These are phyloP conservation scores for Falco cherrug DNA, from an alignment of 2,797 vertebrate species.

Conservation along the genomic window DNA sequence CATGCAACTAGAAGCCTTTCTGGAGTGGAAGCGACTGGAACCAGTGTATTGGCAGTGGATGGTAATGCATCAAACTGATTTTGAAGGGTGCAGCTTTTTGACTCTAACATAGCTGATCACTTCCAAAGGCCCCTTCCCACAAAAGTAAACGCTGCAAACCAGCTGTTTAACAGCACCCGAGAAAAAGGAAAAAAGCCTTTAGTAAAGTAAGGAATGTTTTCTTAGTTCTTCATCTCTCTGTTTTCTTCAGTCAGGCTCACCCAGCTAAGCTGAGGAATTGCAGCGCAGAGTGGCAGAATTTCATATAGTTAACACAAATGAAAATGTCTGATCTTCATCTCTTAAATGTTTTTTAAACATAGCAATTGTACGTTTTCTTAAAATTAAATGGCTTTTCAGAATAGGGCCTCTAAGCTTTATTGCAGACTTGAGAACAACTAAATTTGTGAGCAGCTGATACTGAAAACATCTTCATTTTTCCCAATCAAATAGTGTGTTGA, in stretches of 20 bases:
- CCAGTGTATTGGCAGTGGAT: conserved; percentile 92
- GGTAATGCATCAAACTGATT: conserved; percentile 74
- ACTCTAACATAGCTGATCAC: neutral
- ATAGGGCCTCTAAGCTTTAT: conserved; percentile 43
- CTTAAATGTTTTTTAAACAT: conserved; percentile 24
- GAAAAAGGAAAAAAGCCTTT: neutral
- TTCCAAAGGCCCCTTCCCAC: neutral
- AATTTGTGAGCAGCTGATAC: conserved; percentile 47
- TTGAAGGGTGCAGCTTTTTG: neutral
- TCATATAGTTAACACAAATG: conserved; percentile 23
- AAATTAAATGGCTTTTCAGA: conserved; percentile 51
- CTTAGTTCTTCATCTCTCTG: neutral
- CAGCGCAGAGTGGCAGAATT: neutral
- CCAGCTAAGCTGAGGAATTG: neutral
- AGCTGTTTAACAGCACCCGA: neutral
- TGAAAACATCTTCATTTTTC: conserved; percentile 59
- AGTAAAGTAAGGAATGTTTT: neutral
- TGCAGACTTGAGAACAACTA: conserved; percentile 38
- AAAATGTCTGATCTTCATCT: conserved; percentile 37
- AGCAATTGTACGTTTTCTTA: neutral
- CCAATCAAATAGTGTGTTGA: conserved; percentile 29
- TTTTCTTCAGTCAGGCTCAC: neutral
- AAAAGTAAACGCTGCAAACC: neutral
- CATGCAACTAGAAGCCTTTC: conserved; percentile 80
- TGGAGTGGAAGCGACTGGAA: conserved; percentile 86